Percentiles rank a stretch among this genome's conserved stretches.
phyloP scores from a whole-genome alignment of 2,113 vertebrate genomes.

The Romanogobio albipinnatus region DNA sequence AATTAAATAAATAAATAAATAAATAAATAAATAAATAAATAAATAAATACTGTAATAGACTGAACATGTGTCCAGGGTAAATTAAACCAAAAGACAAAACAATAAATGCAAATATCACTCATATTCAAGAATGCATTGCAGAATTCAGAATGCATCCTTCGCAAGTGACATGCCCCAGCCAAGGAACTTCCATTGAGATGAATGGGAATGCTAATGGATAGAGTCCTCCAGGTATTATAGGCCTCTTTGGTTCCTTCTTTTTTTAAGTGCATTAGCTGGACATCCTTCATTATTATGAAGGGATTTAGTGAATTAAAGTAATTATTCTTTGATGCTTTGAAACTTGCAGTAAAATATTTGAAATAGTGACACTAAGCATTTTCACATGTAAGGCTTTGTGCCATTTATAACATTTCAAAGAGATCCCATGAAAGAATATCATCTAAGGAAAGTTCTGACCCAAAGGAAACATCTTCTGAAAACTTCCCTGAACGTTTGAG shows the following conservation, averaged over 20 bases:
- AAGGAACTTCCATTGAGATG: neutral
- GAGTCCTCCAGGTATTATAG: neutral
- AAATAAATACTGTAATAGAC: too few relatives aligned
- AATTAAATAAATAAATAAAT: too few relatives aligned
- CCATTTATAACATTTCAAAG: slow-evolving; percentile 20
- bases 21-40: neutral
- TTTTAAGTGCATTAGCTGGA: neutral
- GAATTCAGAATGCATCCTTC: neutral
- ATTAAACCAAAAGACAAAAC: neutral
- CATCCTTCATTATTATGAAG: neutral
- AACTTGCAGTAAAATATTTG: slow-evolving; percentile 8
- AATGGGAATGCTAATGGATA: neutral
- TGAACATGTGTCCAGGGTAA: too few relatives aligned
- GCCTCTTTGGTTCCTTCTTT: neutral
- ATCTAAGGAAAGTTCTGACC: slow-evolving; percentile 24
- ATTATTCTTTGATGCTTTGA: neutral
- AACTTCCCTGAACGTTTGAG: slow-evolving; percentile 22
- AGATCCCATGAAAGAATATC: neutral
- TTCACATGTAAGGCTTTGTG: slow-evolving; percentile 9
- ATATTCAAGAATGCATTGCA: neutral
- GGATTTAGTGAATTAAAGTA: neutral
- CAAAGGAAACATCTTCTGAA: slow-evolving; percentile 21
- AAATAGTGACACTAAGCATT: slow-evolving; percentile 37
- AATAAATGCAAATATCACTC: neutral
- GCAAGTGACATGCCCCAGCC: neutral